Evolutionary conservation across 2,888 invertebrate species (phyloP).

Genomic region (Rotaria magnacalcarata): DNA sequence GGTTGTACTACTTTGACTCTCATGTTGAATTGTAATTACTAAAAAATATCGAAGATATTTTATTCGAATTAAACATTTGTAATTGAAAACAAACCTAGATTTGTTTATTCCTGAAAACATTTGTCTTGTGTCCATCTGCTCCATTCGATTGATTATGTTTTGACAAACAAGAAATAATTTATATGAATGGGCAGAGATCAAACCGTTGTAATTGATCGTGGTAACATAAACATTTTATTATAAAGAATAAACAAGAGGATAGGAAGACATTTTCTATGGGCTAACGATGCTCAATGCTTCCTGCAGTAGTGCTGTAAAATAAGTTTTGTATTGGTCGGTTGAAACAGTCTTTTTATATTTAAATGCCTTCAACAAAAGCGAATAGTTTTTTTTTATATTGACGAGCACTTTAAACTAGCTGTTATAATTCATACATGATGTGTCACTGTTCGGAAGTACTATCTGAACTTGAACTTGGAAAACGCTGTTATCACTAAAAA

Average conservation of each 20-base stretch:
- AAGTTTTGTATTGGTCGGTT: no score
- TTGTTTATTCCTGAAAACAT: neutral
- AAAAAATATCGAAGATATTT: neutral
- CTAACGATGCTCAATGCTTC: no score
- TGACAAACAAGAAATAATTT: conserved; percentile 1
- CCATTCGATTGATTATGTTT: neutral
- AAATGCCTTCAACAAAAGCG: no score
- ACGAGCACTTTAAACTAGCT: no score
- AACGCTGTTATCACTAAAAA: no score
- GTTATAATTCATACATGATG: no score
- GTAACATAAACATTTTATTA: neutral
- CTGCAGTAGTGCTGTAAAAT: no score
- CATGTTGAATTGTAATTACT: conserved; percentile 30
- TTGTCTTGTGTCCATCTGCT: conserved; percentile 14
- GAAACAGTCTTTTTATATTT: no score
- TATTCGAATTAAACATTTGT: no score
- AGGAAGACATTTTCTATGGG: neutral
- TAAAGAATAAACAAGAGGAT: neutral
- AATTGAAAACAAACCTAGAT: neutral
- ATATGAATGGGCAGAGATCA: neutral
- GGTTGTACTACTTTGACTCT: neutral
- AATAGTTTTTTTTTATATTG: no score
- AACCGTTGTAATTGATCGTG: neutral
- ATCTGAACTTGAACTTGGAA: no score
- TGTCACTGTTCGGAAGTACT: no score